Evolutionary conservation across 2,113 vertebrate species (phyloP).

Genomic region (Isichthys henryi): DNA sequence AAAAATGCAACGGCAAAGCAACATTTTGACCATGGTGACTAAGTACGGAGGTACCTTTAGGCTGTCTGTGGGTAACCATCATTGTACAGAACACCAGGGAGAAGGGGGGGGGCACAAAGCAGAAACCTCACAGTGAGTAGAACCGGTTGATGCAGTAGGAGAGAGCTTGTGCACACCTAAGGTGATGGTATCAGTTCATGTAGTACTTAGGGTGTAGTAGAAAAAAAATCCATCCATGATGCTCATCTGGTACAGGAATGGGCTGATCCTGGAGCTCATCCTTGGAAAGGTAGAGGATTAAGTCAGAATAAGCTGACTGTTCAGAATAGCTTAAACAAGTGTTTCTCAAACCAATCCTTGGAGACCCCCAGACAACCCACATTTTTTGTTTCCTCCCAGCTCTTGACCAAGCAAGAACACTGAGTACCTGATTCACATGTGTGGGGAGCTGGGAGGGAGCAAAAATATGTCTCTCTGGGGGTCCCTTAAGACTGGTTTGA

Average conservation of each 20-base stretch:
- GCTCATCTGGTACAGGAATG: not conserved
- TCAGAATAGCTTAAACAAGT: not conserved
- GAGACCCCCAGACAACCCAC: not conserved
- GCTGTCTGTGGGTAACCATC: not conserved
- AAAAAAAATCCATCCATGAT: not conserved
- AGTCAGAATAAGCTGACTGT: not conserved
- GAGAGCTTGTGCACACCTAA: not conserved
- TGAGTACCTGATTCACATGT: not conserved
- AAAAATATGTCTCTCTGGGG: not conserved
- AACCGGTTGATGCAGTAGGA: not conserved
- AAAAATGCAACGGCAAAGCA: not conserved
- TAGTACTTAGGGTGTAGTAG: not conserved
- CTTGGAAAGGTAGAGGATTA: not conserved
- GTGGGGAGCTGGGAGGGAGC: not conserved
- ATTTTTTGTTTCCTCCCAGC: not conserved
- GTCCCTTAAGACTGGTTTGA: not conserved
- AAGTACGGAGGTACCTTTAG: constrained; percentile 10
- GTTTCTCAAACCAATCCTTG: not conserved
- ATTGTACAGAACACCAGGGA: not conserved
- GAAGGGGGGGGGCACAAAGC: not conserved
- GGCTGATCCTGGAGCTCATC: not conserved
- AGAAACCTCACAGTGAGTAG: not conserved
- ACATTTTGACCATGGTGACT: not conserved
- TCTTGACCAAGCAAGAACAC: not conserved
- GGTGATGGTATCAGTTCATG: not conserved